Conservation (phyloP, 2,888 invertebrate species). For the Stictocephala bisonia region DNA sequence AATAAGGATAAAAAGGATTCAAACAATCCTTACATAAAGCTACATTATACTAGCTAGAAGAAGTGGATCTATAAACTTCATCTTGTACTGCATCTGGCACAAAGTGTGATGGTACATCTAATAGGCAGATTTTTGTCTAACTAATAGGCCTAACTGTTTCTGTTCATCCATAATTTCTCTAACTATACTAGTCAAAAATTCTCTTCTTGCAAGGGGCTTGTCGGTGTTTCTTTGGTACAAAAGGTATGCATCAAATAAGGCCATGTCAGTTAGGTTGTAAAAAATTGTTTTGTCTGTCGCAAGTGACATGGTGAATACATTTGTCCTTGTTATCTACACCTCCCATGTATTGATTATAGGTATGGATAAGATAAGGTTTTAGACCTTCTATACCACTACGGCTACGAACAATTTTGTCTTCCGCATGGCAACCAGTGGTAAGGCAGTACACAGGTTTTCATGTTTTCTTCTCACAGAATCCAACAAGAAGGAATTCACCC, state of each 20-base stretch:
- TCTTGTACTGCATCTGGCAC: too few relatives aligned
- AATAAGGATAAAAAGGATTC: too few relatives aligned
- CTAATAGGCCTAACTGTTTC: too few relatives aligned
- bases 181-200: too few relatives aligned
- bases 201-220: constrained; percentile 12
- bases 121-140: too few relatives aligned
- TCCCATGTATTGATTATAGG: constrained; percentile 6
- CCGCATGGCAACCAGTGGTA: constrained; percentile 10
- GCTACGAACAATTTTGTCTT: constrained; percentile 4
- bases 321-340: constrained; percentile 16
- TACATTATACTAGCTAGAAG: too few relatives aligned
- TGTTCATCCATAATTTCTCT: too few relatives aligned
- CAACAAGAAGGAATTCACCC: background rate
- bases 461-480: background rate
- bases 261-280: constrained; percentile 16
- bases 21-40: too few relatives aligned
- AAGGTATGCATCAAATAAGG: background rate
- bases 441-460: constrained; percentile 16
- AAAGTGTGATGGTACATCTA: too few relatives aligned
- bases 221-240: constrained; percentile 24
- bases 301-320: constrained; percentile 18
- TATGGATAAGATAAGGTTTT: constrained; percentile 5
- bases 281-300: constrained; percentile 17
- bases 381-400: background rate
- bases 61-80: too few relatives aligned